Evolutionary conservation across 2,113 vertebrate genomes (phyloP).

Genomic region (Spermophilus dauricus): DNA sequence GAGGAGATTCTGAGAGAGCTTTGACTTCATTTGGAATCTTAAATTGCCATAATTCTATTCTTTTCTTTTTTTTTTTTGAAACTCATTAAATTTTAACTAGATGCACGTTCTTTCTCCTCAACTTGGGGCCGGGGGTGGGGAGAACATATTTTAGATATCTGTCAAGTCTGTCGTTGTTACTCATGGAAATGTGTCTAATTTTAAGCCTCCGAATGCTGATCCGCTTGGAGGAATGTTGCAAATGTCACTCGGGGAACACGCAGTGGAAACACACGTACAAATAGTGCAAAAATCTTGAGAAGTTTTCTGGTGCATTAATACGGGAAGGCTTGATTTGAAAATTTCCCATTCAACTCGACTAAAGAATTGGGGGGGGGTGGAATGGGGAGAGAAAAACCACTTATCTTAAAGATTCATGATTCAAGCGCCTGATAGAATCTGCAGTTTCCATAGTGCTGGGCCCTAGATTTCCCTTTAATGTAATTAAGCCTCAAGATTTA

Average conservation of each 20-base stretch:
- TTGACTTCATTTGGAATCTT: constrained; percentile 34
- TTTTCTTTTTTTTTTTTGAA: not conserved
- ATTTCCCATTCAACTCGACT: constrained; percentile 83
- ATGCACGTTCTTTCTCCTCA: not conserved
- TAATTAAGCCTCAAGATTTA: constrained; percentile 98
- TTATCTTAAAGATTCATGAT: constrained; percentile 93
- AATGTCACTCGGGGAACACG: fast-evolving
- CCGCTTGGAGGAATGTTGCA: not conserved
- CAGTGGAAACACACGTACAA: fast-evolving
- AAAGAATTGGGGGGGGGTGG: constrained; percentile 40
- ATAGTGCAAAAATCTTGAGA: constrained; percentile 45
- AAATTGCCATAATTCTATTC: constrained; percentile 34
- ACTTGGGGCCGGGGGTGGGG: not conserved
- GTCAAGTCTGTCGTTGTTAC: not conserved
- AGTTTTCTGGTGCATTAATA: constrained; percentile 61
- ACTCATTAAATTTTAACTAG: constrained; percentile 64
- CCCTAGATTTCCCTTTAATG: constrained; percentile 96
- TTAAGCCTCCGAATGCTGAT: not conserved
- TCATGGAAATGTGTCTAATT: not conserved
- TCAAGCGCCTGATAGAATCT: constrained; percentile 92
- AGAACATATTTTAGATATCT: not conserved
- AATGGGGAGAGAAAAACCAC: constrained; percentile 86
- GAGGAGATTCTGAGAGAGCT: not conserved
- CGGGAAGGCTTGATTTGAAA: constrained; percentile 79
- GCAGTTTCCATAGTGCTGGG: constrained; percentile 94